Evolutionary conservation across 2,797 vertebrate genomes (phyloP).

Genomic region (Mus spretus): DNA sequence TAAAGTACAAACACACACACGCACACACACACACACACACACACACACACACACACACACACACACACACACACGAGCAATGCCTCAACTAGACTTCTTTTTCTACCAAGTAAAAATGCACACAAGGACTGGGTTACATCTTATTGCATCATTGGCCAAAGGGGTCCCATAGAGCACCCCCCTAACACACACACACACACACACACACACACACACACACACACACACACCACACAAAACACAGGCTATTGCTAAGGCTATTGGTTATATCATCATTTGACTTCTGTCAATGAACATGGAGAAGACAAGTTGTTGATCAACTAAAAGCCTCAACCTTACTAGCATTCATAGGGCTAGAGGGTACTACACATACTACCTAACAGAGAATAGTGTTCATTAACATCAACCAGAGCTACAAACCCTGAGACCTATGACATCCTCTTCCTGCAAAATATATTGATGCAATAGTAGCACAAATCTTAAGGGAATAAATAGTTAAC

Average conservation of each 20-base stretch:
- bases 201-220: no score
- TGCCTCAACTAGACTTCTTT: background rate
- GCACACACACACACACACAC: no score
- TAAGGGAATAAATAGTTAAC: background rate
- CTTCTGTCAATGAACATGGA: background rate
- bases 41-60: no score
- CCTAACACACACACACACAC: no score
- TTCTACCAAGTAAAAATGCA: background rate
- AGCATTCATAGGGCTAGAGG: background rate
- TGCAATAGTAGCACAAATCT: background rate
- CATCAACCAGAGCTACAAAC: background rate
- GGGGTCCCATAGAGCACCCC: background rate
- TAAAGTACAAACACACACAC: background rate
- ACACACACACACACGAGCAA: background rate
- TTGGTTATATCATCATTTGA: background rate
- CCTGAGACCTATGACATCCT: background rate
- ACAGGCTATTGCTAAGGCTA: background rate
- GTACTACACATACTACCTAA: background rate
- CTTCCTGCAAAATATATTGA: background rate
- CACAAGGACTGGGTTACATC: no score
- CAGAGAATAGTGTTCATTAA: background rate
- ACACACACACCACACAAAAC: no score
- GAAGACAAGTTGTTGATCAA: background rate
- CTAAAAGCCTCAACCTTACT: background rate
- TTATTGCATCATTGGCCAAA: background rate